Base-by-base conservation (phyloP, 2,797 vertebrate species). In the Squalus acanthias region DNA sequence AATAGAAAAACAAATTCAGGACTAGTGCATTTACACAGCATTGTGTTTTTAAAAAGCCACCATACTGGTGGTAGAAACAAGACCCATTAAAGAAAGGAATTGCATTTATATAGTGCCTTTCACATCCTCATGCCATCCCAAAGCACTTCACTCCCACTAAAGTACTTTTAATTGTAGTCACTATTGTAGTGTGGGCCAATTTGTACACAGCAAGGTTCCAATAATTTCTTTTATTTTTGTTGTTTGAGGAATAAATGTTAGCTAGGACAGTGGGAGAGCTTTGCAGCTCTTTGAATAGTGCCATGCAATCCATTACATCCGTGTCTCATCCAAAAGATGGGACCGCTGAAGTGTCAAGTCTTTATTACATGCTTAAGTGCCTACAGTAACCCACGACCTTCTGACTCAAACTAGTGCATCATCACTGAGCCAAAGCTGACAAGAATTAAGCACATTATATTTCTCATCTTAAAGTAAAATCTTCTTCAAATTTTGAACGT, bases 21-120 rank as follows among this genome's bases (percentile, higher is more conserved):
- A 74, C 13, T 2, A 50, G 0, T 96, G 96, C 97, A 96, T 20
- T 96, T 70, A 13, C 96, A 63, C 12, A 96, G 95, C 60, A 96
- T 0, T 97, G n/a, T 97, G 50, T 20, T 87, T 97, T 96, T 70
- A 96, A 91, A 69, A 24, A 89, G 20, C 33, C 95, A 82, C 96
- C 0, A 96, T 60, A 82, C 93, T 72, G 96, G 96, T 76, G 70
- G 24, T 46, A 93, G 20, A 65, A 93, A 93, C 57, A 65, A 2
- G n/a, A 46, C n/a, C n/a, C n/a, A 69, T 20, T 24, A 39, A 93
- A 93, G 3, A 92, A 92, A 33, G 29, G 57, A 91, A 57, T 15
- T 91, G 9, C 53, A 63, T 33, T 91, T 17, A 91, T 13, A 22
- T 24, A 1, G 20, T 69, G 65, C 5, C 33, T 92, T 67, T 92